Base-by-base conservation (phyloP, 2,888 invertebrate genomes). In the Noctua janthina region DNA sequence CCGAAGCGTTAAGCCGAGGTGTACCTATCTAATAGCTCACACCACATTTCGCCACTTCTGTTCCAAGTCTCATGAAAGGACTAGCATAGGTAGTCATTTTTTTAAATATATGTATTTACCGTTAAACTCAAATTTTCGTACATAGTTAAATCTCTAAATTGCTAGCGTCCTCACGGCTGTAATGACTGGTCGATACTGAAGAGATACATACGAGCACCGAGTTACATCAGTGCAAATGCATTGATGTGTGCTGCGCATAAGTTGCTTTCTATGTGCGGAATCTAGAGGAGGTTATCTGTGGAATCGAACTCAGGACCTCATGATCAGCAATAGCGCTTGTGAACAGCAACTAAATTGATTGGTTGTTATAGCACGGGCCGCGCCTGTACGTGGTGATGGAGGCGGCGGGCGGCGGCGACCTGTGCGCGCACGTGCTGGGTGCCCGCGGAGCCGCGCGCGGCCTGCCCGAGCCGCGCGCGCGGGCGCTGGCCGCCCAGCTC, bases 331-430 rank as follows among this genome's bases (percentile, higher is more conserved):
- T 11, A 59, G n/a, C 59, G 59, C n/a, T 59, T n/a, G 59, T n/a
- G 59, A 59, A n/a, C n/a, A 5, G n/a, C 23, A 39, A 39, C 39
- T 20, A 66, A 66, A 67, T 13, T 29, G n/a, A 46, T 0, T 68
- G 54, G 13, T 62, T 72, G 46, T 72, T 74, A 54, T 6, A 98
- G 98, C 97, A 98, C 90, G 98, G 98, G 51, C 97, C 98, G 29
- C 96, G 98, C 51, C 98, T 98, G 92, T 98, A 98, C 94, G 97
- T 98, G 91, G 98, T 98, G 91, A 98, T 98, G 94, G 98, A 98
- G 94, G 97, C 98, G 89, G 98, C 98, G 23, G 96, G 97, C 72
- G 98, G 98, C 76, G 98, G 98, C 29, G 98, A 98, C 94, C 97
- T 98, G 85, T 98, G 98, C 93, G 96, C 98, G 88, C 97, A 97